These are phyloP conservation scores for Clamator glandarius DNA, from an alignment of 2,797 vertebrate genomes.

Conservation along the genomic window DNA sequence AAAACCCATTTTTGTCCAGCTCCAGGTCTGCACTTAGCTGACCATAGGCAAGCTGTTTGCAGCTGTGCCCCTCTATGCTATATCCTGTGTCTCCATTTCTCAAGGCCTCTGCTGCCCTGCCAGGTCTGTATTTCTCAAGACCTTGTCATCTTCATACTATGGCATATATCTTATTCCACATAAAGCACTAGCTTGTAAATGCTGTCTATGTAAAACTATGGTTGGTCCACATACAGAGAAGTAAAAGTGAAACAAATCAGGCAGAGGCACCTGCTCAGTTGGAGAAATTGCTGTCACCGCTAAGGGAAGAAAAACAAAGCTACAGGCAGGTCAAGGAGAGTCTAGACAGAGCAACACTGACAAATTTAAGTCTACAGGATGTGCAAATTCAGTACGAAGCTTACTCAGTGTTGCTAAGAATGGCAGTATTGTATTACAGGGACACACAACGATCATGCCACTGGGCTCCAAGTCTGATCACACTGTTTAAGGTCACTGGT, in stretches of 20 bases:
- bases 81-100: not conserved
- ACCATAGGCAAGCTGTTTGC: not conserved
- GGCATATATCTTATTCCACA: not conserved
- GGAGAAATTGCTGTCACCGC: not conserved
- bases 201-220: not conserved
- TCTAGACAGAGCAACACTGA: not conserved
- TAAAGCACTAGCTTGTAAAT: not conserved
- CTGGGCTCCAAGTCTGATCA: not conserved
- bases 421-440: not conserved
- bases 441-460: too few species aligned
- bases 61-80: not conserved
- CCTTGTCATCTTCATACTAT: not conserved
- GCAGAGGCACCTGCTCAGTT: too few species aligned
- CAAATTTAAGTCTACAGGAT: not conserved
- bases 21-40: rapidly evolving
- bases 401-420: not conserved
- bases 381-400: not conserved
- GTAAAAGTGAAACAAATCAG: not conserved
- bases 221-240: not conserved
- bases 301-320: not conserved
- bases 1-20: not conserved
- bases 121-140: not conserved
- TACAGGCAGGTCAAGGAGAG: not conserved
- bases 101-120: not conserved
- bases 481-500: not conserved